Conservation (phyloP, 2,113 vertebrate genomes). For the Alexandromys fortis region DNA sequence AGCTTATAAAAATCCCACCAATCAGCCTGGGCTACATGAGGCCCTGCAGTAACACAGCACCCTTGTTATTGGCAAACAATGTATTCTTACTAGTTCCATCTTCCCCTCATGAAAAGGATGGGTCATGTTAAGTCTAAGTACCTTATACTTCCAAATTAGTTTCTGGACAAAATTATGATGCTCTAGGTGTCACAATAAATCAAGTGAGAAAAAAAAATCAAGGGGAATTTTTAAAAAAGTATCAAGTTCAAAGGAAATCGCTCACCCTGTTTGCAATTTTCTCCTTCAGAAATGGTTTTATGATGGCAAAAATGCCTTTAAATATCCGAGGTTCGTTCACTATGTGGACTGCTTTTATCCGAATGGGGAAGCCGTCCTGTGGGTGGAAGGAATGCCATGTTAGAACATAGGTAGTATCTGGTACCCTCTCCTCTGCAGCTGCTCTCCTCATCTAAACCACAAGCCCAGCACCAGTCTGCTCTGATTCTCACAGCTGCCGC, state of each 20-base stretch:
- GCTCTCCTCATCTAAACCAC: background rate
- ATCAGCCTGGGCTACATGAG: background rate
- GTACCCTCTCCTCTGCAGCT: background rate
- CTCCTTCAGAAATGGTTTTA: constrained; percentile 99
- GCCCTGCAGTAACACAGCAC: background rate
- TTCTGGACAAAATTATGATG: background rate
- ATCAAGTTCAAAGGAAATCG: constrained; percentile 12
- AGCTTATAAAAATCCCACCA: background rate
- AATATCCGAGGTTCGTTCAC: constrained; percentile 99
- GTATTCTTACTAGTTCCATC: background rate
- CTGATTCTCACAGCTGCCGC: background rate
- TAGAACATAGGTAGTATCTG: background rate
- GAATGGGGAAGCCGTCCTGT: constrained; percentile 98
- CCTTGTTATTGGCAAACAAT: background rate
- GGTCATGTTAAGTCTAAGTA: background rate
- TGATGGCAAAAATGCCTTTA: constrained; percentile 99
- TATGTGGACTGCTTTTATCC: constrained; percentile 98
- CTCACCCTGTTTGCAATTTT: constrained; percentile 98
- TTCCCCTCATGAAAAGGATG: background rate
- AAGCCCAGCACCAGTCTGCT: background rate
- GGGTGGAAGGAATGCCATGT: constrained; percentile 55
- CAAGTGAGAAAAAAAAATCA: background rate
- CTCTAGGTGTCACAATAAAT: background rate
- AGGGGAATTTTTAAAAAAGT: background rate
- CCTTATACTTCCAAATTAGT: background rate